These are phyloP conservation scores for Rhinolophus sinicus DNA, from an alignment of 2,113 vertebrate genomes.

Conservation along the genomic window DNA sequence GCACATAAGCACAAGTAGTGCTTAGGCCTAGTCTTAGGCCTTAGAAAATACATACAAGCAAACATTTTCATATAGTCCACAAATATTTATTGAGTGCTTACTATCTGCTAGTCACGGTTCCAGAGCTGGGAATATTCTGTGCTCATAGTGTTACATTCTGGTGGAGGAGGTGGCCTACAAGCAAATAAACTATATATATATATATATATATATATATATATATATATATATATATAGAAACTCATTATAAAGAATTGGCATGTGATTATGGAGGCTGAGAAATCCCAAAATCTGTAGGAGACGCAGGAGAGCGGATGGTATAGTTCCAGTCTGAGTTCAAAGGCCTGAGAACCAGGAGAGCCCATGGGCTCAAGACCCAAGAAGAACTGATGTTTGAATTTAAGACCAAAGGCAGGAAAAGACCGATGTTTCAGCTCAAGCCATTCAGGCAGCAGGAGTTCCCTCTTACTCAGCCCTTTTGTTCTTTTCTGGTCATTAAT, in stretches of 20 bases:
- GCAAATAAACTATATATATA: not conserved
- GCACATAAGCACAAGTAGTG: not conserved
- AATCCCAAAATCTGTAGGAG: not conserved
- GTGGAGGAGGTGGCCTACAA: not conserved
- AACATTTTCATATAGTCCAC: not conserved
- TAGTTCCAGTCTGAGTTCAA: not conserved
- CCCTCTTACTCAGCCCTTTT: not conserved
- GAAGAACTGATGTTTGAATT: not conserved
- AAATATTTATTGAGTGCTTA: not conserved
- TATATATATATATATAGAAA: not conserved
- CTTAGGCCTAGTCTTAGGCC: not conserved
- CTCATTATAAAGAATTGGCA: not conserved
- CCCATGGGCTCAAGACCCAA: not conserved
- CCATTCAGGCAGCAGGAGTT: not conserved
- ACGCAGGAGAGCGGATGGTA: not conserved
- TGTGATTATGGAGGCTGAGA: not conserved
- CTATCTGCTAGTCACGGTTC: not conserved
- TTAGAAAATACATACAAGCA: not conserved
- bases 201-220: not conserved
- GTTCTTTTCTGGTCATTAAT: not conserved
- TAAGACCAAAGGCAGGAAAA: not conserved
- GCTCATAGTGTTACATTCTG: not conserved
- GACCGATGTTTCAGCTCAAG: not conserved
- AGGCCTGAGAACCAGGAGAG: not conserved
- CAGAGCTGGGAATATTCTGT: not conserved